Conservation (phyloP, 2,113 vertebrate genomes). For the Lagopus leucura region DNA sequence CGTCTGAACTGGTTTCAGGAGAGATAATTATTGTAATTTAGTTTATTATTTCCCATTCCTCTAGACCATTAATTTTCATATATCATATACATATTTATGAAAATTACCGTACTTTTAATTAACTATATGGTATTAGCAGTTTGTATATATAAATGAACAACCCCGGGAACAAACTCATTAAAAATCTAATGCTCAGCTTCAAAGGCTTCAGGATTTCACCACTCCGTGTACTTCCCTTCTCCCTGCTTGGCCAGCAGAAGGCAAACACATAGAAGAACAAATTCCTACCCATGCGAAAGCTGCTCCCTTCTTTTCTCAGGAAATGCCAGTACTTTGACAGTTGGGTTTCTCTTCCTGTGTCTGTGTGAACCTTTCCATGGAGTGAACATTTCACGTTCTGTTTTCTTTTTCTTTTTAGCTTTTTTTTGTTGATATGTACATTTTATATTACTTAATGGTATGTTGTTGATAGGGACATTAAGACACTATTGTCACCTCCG, state of each 20-base stretch:
- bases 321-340: conserved; percentile 51
- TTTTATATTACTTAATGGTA: neutral
- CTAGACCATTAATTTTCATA: conserved; percentile 2
- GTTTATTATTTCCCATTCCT: conserved; percentile 7
- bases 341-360: conserved; percentile 13
- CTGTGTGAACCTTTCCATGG: conserved; percentile 8
- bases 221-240: neutral
- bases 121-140: neutral
- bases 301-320: conserved; percentile 49
- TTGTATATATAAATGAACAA: conserved; percentile 19
- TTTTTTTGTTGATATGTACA: neutral
- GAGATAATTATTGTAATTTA: conserved; percentile 36
- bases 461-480: conserved; percentile 9
- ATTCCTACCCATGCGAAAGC: conserved; percentile 46
- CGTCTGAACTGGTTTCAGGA: conserved; percentile 5
- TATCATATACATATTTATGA: neutral
- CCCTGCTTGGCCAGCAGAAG: neutral
- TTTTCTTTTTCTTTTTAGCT: neutral
- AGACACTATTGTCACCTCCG: conserved; percentile 26
- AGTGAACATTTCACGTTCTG: neutral
- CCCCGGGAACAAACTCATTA: conserved; percentile 43
- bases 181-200: conserved; percentile 17
- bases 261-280: conserved; percentile 51
- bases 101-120: neutral
- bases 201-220: conserved; percentile 25